Conservation (phyloP, 2,888 invertebrate species). For the Diadromus collaris region DNA sequence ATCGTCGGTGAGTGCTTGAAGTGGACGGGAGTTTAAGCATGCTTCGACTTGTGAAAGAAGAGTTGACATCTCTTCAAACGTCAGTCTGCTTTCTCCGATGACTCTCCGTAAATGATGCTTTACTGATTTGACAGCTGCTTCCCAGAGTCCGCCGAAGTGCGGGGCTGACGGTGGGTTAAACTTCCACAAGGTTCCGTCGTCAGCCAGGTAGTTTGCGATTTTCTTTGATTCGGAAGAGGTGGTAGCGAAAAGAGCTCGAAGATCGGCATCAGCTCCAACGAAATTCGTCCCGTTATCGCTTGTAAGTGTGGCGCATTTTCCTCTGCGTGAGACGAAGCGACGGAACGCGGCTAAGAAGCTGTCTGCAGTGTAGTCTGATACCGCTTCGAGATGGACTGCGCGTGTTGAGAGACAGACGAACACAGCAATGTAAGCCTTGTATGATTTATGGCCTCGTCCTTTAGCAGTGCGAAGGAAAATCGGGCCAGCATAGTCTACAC, state of each 20-base stretch:
- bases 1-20: slow-evolving; percentile 60
- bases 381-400: slow-evolving; percentile 65
- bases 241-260: slow-evolving; percentile 22
- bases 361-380: slow-evolving; percentile 57
- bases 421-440: slow-evolving; percentile 60
- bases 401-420: slow-evolving; percentile 63
- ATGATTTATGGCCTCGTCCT: slow-evolving; percentile 37
- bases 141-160: slow-evolving; percentile 70
- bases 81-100: slow-evolving; percentile 50
- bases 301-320: slow-evolving; percentile 14
- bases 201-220: slow-evolving; percentile 24
- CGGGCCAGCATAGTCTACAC: slow-evolving; percentile 60
- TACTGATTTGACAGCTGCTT: slow-evolving; percentile 63
- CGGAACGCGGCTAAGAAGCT: slow-evolving; percentile 61
- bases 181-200: slow-evolving; percentile 64
- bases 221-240: slow-evolving; percentile 8
- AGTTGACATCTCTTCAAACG: slow-evolving; percentile 67
- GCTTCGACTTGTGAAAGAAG: slow-evolving; percentile 66
- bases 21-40: slow-evolving; percentile 65
- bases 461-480: slow-evolving; percentile 34
- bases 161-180: slow-evolving; percentile 68
- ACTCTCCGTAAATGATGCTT: background rate
- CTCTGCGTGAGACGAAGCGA: slow-evolving; percentile 62
- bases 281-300: slow-evolving; percentile 51
- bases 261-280: slow-evolving; percentile 41